A percentile compares a stretch with the other conserved stretches of the same genome.
phyloP scores from a whole-genome alignment of 2,113 vertebrate species.

The Suncus etruscus region DNA sequence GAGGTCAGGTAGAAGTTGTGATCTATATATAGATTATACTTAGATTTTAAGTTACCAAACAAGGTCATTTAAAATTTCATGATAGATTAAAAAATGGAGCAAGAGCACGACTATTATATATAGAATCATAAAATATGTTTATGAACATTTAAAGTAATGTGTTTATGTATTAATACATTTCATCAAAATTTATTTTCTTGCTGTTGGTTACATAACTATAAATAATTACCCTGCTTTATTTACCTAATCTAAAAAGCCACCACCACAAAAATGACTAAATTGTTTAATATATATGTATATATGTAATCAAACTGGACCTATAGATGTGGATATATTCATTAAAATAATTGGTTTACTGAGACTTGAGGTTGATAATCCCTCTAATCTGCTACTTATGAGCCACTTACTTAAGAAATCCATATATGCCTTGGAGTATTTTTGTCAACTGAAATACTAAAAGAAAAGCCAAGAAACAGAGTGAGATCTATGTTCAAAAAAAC shows the following conservation, averaged over 20 bases:
- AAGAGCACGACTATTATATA: not conserved
- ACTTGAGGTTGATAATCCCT: no score
- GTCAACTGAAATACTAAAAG: no score
- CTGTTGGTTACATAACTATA: not conserved
- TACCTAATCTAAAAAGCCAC: not conserved
- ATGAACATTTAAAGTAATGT: not conserved
- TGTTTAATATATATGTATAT: not conserved
- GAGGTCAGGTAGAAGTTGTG: not conserved
- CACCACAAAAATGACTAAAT: not conserved
- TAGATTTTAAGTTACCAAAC: not conserved
- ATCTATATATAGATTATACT: not conserved
- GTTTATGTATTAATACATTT: not conserved
- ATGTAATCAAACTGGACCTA: no score
- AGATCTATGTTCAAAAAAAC: not conserved
- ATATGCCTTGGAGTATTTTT: no score
- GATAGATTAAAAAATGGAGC: not conserved
- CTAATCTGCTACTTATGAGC: no score
- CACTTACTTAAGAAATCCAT: no score
- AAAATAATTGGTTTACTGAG: no score
- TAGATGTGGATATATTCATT: no score
- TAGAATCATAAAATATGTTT: not conserved
- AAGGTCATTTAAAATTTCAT: not conserved
- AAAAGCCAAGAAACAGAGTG: no score
- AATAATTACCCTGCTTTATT: not conserved
- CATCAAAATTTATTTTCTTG: not conserved